phyloP scores from a whole-genome alignment of 53 echinoderm and acorn worm species.

The Crossaster papposus region DNA sequence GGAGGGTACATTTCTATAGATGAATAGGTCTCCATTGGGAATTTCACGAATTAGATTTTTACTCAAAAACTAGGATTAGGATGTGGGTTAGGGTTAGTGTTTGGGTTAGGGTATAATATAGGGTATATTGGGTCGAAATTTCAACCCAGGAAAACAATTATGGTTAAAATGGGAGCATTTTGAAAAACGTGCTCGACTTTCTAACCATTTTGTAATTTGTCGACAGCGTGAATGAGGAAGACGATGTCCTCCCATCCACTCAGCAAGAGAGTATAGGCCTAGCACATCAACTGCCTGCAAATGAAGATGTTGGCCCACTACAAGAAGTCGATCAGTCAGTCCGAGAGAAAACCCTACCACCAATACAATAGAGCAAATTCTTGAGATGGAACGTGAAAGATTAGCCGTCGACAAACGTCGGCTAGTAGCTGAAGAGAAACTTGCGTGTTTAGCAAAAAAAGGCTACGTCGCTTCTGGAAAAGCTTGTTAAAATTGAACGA shows the following conservation, averaged over 20 bases:
- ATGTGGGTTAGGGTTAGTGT: too few species aligned
- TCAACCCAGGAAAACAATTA: too few species aligned
- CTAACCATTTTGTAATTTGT: too few species aligned
- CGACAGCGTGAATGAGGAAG: constrained; percentile 7
- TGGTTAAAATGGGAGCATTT: too few species aligned
- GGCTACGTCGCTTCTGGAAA: constrained; percentile 23
- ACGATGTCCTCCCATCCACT: constrained; percentile 23
- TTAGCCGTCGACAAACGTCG: constrained; percentile 30
- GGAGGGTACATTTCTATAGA: too few species aligned
- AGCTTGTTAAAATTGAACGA: constrained; percentile 30
- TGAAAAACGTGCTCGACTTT: too few species aligned
- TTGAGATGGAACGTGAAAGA: constrained; percentile 23
- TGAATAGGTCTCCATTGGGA: too few species aligned
- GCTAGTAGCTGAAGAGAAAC: constrained; percentile 22
- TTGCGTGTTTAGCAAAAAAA: constrained; percentile 25
- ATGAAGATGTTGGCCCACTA: background rate
- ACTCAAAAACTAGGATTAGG: too few species aligned
- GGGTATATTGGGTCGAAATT: too few species aligned
- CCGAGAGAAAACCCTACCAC: background rate
- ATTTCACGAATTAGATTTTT: too few species aligned
- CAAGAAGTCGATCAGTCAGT: constrained; percentile 21
- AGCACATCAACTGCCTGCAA: constrained; percentile 31
- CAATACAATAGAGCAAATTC: background rate
- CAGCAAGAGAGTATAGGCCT: constrained; percentile 27
- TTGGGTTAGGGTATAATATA: too few species aligned